phyloP scores from a whole-genome alignment of 2,113 vertebrate species.

The Sisor rabdophorus region DNA sequence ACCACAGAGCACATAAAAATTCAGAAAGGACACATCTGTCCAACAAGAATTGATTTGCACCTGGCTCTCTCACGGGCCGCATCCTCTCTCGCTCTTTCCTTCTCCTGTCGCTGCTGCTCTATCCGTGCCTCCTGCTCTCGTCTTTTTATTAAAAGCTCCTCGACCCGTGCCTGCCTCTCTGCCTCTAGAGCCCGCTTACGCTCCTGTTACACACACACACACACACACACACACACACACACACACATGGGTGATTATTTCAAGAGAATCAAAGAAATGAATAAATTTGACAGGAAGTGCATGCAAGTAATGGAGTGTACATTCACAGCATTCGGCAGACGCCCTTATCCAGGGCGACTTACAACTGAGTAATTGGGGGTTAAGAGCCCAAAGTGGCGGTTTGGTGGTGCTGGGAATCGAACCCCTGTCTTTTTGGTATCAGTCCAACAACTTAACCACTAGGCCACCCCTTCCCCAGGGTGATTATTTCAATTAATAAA shows the following conservation, averaged over 20 bases:
- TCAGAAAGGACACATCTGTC: background rate
- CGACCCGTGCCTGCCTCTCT: slow-evolving; percentile 91
- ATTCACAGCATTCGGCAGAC: too few species aligned
- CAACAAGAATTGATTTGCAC: slow-evolving; percentile 59
- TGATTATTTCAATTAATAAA: background rate
- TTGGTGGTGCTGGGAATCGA: too few species aligned
- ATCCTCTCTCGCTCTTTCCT: slow-evolving; percentile 91
- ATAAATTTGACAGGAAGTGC: background rate
- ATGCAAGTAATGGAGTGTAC: background rate
- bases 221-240: slow-evolving; percentile 5
- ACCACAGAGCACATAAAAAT: background rate
- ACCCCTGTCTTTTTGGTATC: too few species aligned
- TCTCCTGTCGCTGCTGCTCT: slow-evolving; percentile 93
- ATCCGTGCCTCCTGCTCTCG: slow-evolving; percentile 94
- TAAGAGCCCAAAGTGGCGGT: too few species aligned
- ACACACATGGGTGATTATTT: background rate
- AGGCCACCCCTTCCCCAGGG: too few species aligned
- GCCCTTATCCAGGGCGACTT: too few species aligned
- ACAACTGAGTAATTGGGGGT: too few species aligned
- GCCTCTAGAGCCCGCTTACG: slow-evolving; percentile 91
- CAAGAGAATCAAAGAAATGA: background rate
- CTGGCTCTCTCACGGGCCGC: slow-evolving; percentile 93
- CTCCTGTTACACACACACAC: slow-evolving; percentile 70
- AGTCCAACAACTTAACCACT: too few species aligned
- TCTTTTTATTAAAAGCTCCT: slow-evolving; percentile 85